Evolutionary conservation across 2,888 invertebrate genomes (phyloP).

Genomic region (Heliconius hortense): DNA sequence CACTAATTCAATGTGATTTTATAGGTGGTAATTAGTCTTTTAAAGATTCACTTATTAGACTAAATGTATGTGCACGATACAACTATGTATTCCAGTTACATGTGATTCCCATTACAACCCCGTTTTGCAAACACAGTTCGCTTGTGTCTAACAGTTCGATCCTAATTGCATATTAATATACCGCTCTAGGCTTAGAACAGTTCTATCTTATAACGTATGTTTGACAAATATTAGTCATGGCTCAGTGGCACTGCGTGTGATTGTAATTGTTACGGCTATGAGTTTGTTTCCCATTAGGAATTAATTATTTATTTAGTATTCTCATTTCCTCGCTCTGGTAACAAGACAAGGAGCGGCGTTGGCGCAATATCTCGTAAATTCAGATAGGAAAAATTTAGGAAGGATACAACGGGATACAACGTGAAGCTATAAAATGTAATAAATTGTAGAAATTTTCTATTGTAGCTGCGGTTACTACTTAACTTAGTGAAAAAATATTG

Average conservation of each 20-base stretch:
- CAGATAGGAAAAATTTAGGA: no score
- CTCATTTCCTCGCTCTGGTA: no score
- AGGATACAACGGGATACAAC: no score
- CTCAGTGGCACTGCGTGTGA: neutral
- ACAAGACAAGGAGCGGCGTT: no score
- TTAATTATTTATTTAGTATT: no score
- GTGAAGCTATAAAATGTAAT: no score
- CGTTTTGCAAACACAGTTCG: conserved; percentile 1
- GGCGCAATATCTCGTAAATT: no score
- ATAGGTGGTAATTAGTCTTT: no score
- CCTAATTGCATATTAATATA: conserved; percentile 22
- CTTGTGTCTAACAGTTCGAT: conserved; percentile 3
- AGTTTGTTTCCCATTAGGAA: no score
- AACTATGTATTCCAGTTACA: conserved; percentile 10
- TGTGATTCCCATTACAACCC: conserved; percentile 15
- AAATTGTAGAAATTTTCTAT: no score
- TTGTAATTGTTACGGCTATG: no score
- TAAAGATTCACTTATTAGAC: neutral
- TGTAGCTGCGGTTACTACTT: neutral
- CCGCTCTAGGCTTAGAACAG: neutral
- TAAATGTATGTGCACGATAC: neutral
- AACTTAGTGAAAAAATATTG: neutral
- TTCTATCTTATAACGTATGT: neutral
- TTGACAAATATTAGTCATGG: no score
- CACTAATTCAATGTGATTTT: neutral